These are phyloP conservation scores for Podocnemis expansa DNA, from an alignment of 2,113 vertebrate genomes.

Conservation along the genomic window DNA sequence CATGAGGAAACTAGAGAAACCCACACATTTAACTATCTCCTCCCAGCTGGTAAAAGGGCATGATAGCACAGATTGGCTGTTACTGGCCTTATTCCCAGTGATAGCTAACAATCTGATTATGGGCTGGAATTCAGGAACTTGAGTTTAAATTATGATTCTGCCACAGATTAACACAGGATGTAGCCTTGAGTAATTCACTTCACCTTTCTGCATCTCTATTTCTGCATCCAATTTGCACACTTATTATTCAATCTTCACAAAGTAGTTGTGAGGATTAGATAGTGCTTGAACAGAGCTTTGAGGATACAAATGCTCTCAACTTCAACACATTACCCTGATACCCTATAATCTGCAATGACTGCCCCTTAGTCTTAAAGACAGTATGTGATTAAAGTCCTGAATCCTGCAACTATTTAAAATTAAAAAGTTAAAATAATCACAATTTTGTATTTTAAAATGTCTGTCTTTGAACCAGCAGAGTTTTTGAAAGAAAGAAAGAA, in stretches of 20 bases:
- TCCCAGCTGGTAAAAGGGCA: background rate
- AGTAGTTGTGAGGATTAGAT: background rate
- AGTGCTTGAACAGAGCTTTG: background rate
- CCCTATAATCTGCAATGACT: background rate
- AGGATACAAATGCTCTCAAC: background rate
- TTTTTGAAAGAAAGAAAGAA: too few relatives aligned
- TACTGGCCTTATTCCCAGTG: background rate
- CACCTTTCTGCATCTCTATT: background rate
- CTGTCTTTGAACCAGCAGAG: background rate
- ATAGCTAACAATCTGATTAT: fast-evolving
- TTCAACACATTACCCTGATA: background rate
- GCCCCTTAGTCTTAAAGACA: background rate
- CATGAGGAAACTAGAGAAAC: background rate
- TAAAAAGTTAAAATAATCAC: background rate
- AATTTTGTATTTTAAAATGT: background rate
- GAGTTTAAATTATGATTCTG: background rate
- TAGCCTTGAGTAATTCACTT: background rate
- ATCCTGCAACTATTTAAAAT: background rate
- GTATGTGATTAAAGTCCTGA: background rate
- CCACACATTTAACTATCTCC: background rate
- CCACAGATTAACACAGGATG: background rate
- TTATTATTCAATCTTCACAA: background rate
- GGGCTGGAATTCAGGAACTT: background rate
- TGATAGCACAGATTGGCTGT: background rate
- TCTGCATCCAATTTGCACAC: background rate